These are phyloP conservation scores for Hyles vespertilio DNA, from an alignment of 1,140 invertebrate genomes.

Conservation along the genomic window DNA sequence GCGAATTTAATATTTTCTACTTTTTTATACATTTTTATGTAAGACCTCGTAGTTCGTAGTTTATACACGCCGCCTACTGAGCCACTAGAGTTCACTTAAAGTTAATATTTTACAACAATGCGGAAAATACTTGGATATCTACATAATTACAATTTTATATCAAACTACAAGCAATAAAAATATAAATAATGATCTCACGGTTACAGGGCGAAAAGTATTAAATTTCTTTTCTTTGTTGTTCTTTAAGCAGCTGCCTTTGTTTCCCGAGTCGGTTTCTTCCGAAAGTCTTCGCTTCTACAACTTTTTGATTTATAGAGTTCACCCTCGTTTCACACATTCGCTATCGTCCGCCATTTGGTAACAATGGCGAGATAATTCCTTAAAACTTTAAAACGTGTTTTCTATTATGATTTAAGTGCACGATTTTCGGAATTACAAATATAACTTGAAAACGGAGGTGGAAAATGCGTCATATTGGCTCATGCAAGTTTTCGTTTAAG, in stretches of 20 bases:
- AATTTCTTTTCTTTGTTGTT: conserved; percentile 36
- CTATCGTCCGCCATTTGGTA: conserved; percentile 25
- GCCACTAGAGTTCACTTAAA: too few species aligned
- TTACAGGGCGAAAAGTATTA: conserved; percentile 26
- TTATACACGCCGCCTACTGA: too few species aligned
- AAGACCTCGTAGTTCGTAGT: too few species aligned
- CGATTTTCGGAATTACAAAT: not conserved
- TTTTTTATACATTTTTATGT: too few species aligned
- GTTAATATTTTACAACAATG: too few species aligned
- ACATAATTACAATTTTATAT: not conserved
- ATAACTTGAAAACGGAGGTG: not conserved
- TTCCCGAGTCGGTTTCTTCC: conserved; percentile 26
- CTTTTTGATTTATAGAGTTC: conserved; percentile 37
- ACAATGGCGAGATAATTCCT: conserved; percentile 26
- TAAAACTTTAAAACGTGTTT: conserved; percentile 4
- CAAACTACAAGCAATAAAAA: conserved; percentile 6
- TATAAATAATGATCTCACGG: conserved; percentile 17
- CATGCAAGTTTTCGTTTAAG: too few species aligned
- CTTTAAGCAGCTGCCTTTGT: conserved; percentile 30
- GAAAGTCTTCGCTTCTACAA: conserved; percentile 28
- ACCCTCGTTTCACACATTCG: conserved; percentile 22
- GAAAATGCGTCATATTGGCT: too few species aligned
- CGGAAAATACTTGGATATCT: too few species aligned
- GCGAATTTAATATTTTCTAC: too few species aligned
- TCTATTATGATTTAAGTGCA: not conserved